phyloP scores from a whole-genome alignment of 1,140 invertebrate genomes.

The Meloidogyne chitwoodi region DNA sequence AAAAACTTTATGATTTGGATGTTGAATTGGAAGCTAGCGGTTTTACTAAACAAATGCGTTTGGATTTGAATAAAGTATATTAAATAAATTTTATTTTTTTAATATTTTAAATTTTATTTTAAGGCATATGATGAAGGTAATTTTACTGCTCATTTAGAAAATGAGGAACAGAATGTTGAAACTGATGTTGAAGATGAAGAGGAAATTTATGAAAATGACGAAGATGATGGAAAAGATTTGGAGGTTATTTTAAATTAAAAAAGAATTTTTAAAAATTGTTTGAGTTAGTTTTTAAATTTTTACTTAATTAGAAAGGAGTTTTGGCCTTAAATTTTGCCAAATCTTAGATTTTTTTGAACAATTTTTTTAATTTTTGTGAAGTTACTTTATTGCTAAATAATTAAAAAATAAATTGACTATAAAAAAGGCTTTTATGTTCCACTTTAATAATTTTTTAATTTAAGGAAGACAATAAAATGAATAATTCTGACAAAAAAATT shows the following conservation, averaged over 20 bases:
- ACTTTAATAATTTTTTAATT: neutral
- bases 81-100: neutral
- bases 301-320: no score
- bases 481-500: neutral
- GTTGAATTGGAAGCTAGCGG: conserved; percentile 83
- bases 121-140: conserved; percentile 54
- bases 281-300: no score
- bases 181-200: conserved; percentile 60
- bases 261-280: conserved; percentile 39
- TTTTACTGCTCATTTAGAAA: conserved; percentile 49
- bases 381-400: no score
- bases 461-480: neutral
- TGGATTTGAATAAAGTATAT: conserved; percentile 66
- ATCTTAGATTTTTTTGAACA: no score
- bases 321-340: no score
- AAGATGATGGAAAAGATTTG: conserved; percentile 42
- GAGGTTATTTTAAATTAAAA: neutral
- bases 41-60: conserved; percentile 78
- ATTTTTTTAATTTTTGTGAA: no score
- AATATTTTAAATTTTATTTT: conserved; percentile 12
- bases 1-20: conserved; percentile 76
- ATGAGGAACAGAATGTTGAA: conserved; percentile 63
- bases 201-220: conserved; percentile 53
- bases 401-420: no score
- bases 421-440: no score